These are phyloP conservation scores for Notothenia coriiceps DNA, from an alignment of 2,113 vertebrate species.

Conservation along the genomic window DNA sequence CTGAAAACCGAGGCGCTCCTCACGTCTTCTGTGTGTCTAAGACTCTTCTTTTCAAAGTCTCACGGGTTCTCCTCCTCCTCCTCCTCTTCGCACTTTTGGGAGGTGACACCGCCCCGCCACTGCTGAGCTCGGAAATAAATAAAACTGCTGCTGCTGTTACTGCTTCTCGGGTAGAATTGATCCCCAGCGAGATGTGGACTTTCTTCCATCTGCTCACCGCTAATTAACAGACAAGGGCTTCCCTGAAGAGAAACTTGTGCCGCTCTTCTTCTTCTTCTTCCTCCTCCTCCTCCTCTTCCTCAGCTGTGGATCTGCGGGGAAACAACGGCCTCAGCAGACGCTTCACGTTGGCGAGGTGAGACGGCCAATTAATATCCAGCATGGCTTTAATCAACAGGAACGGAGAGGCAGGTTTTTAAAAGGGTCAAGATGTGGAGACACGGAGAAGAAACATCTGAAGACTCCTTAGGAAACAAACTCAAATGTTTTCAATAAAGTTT, in stretches of 20 bases:
- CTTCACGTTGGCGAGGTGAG: slow-evolving; percentile 56
- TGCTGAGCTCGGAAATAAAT: slow-evolving; percentile 75
- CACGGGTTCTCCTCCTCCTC: slow-evolving; percentile 56
- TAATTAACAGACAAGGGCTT: slow-evolving; percentile 83
- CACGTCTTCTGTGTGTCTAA: slow-evolving; percentile 58
- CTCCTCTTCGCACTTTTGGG: slow-evolving; percentile 57
- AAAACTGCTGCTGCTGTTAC: slow-evolving; percentile 51
- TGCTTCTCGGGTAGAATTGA: slow-evolving; percentile 69
- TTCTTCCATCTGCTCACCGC: slow-evolving; percentile 81
- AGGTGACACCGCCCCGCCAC: slow-evolving; percentile 60
- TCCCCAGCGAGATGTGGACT: slow-evolving; percentile 76
- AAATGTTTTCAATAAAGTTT: background rate
- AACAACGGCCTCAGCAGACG: slow-evolving; percentile 57
- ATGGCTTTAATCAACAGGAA: slow-evolving; percentile 47
- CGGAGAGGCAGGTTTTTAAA: background rate
- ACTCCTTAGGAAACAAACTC: background rate
- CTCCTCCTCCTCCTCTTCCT: slow-evolving; percentile 8
- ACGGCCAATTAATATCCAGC: slow-evolving; percentile 58
- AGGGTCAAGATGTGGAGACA: background rate
- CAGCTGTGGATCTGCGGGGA: slow-evolving; percentile 59
- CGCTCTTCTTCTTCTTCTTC: slow-evolving; percentile 50
- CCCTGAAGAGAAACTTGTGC: slow-evolving; percentile 65
- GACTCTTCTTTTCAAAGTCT: slow-evolving; percentile 53
- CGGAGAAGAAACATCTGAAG: background rate
- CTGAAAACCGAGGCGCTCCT: slow-evolving; percentile 30